Evolutionary conservation across 2,113 vertebrate species (phyloP).

Genomic region (Raja brachyura): DNA sequence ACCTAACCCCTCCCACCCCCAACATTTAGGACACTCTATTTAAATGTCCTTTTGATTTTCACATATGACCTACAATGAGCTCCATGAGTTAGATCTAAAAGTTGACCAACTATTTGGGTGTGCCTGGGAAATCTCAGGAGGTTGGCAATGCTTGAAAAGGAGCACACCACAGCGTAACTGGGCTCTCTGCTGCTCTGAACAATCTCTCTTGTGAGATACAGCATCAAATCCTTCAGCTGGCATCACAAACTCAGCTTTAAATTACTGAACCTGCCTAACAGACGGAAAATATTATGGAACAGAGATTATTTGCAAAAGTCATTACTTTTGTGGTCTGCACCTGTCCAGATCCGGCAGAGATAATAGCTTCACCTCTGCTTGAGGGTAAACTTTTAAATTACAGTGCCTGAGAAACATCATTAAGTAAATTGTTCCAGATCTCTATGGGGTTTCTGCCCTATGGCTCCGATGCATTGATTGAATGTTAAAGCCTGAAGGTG

Average conservation of each 20-base stretch:
- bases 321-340: not conserved
- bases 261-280: not conserved
- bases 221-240: not conserved
- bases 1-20: no score
- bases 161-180: not conserved
- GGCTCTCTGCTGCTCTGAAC: not conserved
- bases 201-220: not conserved
- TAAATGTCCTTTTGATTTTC: not conserved
- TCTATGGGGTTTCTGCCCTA: not conserved
- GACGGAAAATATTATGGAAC: not conserved
- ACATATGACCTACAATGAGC: not conserved
- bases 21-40: not conserved
- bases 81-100: not conserved
- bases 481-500: slow-evolving; percentile 16
- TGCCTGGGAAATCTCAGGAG: not conserved
- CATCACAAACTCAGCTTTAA: not conserved
- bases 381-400: slow-evolving; percentile 23
- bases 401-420: slow-evolving; percentile 12
- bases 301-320: not conserved
- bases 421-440: not conserved
- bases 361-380: slow-evolving; percentile 3
- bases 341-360: not conserved
- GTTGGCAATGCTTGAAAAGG: not conserved
- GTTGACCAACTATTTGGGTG: not conserved
- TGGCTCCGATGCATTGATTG: not conserved